Percentiles rank a stretch among this genome's conserved stretches.
Evolutionary conservation across 2,888 invertebrate species (phyloP).

Genomic region (Lamproptera curius): DNA sequence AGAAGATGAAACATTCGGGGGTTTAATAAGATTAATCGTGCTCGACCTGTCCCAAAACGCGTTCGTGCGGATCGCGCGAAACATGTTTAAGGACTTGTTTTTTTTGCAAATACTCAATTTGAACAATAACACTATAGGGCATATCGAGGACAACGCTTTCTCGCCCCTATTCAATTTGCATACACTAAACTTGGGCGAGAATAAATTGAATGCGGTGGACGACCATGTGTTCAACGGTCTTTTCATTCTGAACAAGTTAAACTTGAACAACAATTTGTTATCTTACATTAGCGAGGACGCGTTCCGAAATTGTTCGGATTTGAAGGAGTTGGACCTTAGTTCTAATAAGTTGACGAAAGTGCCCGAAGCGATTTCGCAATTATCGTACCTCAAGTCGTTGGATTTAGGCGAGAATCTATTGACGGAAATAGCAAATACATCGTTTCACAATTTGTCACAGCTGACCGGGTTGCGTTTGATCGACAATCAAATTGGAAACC

Average conservation of each 20-base stretch:
- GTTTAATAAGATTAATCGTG: constrained; percentile 90
- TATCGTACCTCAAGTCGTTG: constrained; percentile 90
- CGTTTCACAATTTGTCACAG: constrained; percentile 90
- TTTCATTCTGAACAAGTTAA: constrained; percentile 89
- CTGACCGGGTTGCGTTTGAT: constrained; percentile 92
- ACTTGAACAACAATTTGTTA: constrained; percentile 89
- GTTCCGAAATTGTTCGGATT: constrained; percentile 91
- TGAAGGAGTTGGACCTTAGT: constrained; percentile 93
- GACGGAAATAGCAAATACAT: constrained; percentile 87
- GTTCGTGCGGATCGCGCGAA: constrained; percentile 86
- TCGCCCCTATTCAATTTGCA: constrained; percentile 92
- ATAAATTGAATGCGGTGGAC: constrained; percentile 87
- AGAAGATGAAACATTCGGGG: constrained; percentile 91
- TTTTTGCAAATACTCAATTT: constrained; percentile 92
- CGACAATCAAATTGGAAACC: constrained; percentile 92
- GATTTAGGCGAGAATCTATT: constrained; percentile 96
- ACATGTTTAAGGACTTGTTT: constrained; percentile 91
- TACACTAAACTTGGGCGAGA: constrained; percentile 92
- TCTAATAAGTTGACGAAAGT: constrained; percentile 89
- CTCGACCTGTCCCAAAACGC: constrained; percentile 92
- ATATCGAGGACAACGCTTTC: constrained; percentile 91
- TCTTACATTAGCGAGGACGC: constrained; percentile 87
- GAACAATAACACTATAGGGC: constrained; percentile 90
- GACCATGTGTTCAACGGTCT: constrained; percentile 90
- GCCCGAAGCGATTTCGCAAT: constrained; percentile 90